Evolutionary conservation across 2,113 vertebrate species (phyloP).

Genomic region (Uria aalge): DNA sequence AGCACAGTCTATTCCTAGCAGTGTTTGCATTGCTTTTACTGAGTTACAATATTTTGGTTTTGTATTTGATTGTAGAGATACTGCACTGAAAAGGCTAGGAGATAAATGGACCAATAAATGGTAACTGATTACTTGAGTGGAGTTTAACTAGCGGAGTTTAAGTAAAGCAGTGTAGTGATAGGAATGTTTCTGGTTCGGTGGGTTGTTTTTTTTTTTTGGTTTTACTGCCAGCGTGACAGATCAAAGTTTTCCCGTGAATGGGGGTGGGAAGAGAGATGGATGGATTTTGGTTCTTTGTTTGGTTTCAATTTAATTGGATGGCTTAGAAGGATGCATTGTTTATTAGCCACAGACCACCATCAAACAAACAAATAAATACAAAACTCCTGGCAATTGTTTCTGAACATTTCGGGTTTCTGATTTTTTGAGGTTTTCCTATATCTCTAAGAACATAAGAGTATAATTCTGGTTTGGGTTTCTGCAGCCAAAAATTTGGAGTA

Average conservation of each 20-base stretch:
- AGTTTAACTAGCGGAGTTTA: constrained; percentile 13
- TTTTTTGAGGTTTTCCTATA: not conserved
- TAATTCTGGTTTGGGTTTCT: constrained; percentile 15
- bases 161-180: not conserved
- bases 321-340: constrained; percentile 3
- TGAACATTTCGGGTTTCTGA: not conserved
- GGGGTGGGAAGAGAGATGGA: not conserved
- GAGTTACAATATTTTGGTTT: not conserved
- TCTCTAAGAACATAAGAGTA: not conserved
- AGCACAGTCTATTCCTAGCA: not conserved
- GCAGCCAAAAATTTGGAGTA: not conserved
- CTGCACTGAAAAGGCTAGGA: not conserved
- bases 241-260: constrained; percentile 33
- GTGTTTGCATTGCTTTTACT: not conserved
- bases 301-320: not conserved
- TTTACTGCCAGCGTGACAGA: constrained; percentile 26
- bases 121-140: constrained; percentile 16
- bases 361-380: constrained; percentile 21
- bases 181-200: not conserved
- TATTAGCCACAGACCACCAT: constrained; percentile 26
- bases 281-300: constrained; percentile 2
- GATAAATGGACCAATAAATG: constrained; percentile 25
- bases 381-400: not conserved
- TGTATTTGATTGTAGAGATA: not conserved
- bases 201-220: not conserved